These are phyloP conservation scores for Poecilia gillii DNA, from an alignment of 2,797 vertebrate species.

Conservation along the genomic window DNA sequence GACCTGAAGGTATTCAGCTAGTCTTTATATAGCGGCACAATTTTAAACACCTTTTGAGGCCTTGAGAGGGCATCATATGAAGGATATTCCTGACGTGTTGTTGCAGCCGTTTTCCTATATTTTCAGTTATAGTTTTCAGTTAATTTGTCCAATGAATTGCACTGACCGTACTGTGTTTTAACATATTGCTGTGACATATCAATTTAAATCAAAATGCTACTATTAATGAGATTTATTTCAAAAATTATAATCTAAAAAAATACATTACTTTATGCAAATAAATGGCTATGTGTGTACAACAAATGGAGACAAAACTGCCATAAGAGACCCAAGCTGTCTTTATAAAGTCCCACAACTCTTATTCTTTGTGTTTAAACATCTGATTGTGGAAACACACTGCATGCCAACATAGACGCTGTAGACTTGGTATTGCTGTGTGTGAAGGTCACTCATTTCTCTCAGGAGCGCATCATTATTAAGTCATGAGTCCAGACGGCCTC, in stretches of 20 bases:
- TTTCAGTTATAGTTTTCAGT: too few species aligned
- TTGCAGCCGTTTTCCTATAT: too few species aligned
- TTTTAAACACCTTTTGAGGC: background rate
- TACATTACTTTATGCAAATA: too few species aligned
- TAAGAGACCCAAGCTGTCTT: slow-evolving; percentile 15
- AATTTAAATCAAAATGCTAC: too few species aligned
- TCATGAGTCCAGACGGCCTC: slow-evolving; percentile 39
- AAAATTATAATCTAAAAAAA: too few species aligned
- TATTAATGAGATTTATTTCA: too few species aligned
- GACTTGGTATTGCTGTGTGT: slow-evolving; percentile 17
- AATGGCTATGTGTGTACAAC: too few species aligned
- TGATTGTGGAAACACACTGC: slow-evolving; percentile 39
- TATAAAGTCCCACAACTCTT: slow-evolving; percentile 5
- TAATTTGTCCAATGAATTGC: too few species aligned
- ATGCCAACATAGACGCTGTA: slow-evolving; percentile 35
- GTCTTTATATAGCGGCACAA: background rate
- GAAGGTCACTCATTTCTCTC: slow-evolving; percentile 60
- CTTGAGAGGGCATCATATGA: background rate
- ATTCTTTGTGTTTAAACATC: slow-evolving; percentile 57
- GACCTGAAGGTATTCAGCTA: background rate
- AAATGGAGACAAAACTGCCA: background rate
- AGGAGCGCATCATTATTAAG: slow-evolving; percentile 55
- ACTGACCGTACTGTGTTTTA: too few species aligned
- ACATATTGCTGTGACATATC: too few species aligned
- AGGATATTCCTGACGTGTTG: too few species aligned